Evolutionary conservation across 2,113 vertebrate species (phyloP).

Genomic region (Etheostoma spectabile): DNA sequence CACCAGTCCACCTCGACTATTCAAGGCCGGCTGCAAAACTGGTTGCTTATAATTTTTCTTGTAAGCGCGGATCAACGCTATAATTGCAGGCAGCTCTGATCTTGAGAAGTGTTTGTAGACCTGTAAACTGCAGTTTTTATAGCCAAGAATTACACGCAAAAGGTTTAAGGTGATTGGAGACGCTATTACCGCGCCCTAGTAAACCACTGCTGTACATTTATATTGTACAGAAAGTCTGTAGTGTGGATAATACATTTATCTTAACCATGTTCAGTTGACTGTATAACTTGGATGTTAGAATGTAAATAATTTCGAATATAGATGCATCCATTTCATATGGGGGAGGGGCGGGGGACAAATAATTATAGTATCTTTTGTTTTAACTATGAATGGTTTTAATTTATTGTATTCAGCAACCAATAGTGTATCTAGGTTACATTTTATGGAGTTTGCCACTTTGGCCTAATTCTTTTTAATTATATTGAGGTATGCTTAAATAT

Average conservation of each 20-base stretch:
- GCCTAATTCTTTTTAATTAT: not conserved
- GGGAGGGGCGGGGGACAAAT: not conserved
- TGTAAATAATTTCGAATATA: not conserved
- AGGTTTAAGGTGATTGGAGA: conserved; percentile 49
- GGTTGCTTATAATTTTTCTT: too few relatives aligned
- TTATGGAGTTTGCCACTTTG: not conserved
- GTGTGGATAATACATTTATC: not conserved
- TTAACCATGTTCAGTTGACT: not conserved
- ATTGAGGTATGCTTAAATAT: not conserved
- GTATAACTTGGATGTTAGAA: too few relatives aligned
- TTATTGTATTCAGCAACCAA: not conserved
- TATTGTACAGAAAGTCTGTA: not conserved
- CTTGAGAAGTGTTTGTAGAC: conserved; percentile 30
- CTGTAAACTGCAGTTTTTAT: conserved; percentile 11
- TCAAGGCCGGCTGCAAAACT: too few relatives aligned
- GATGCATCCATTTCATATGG: not conserved
- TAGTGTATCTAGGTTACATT: not conserved
- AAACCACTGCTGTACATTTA: not conserved
- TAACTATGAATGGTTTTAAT: not conserved
- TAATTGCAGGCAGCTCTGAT: conserved; percentile 40
- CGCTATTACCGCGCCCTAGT: not conserved
- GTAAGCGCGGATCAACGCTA: too few relatives aligned
- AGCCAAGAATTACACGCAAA: not conserved
- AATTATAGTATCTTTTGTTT: not conserved
- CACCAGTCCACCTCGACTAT: too few relatives aligned